These are phyloP conservation scores for Camponotus fellah DNA, from an alignment of 2,888 invertebrate genomes.

Conservation along the genomic window DNA sequence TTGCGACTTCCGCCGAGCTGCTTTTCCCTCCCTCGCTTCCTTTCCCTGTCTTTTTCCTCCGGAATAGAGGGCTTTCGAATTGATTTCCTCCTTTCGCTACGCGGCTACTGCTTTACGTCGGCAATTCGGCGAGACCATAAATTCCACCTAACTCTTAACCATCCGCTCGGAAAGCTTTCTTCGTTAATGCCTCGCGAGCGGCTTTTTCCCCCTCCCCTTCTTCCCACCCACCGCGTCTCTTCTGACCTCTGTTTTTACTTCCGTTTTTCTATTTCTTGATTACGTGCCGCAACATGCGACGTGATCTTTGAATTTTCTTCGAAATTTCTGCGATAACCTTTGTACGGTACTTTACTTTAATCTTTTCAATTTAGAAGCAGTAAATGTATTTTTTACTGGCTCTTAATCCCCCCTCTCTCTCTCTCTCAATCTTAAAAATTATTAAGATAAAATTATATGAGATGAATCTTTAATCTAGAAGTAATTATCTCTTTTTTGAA, in stretches of 20 bases:
- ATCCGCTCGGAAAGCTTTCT: constrained; percentile 75
- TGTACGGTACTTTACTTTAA: neutral
- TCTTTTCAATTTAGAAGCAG: neutral
- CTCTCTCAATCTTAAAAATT: neutral
- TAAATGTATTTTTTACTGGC: neutral
- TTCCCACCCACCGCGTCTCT: constrained; percentile 1
- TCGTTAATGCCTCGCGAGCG: constrained; percentile 72
- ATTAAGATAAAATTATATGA: neutral
- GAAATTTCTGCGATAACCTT: constrained; percentile 4
- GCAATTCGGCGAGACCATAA: constrained; percentile 73
- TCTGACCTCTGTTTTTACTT: constrained; percentile 17
- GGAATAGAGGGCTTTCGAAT: constrained; percentile 61
- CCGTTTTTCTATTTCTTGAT: constrained; percentile 24
- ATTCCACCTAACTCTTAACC: constrained; percentile 73
- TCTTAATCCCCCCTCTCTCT: neutral
- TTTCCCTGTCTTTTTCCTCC: constrained; percentile 8
- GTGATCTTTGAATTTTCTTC: constrained; percentile 53
- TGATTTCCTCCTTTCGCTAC: constrained; percentile 73
- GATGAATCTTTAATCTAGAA: neutral
- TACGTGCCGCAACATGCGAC: neutral
- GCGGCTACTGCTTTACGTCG: constrained; percentile 73
- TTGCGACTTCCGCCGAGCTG: constrained; percentile 69
- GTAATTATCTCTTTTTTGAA: neutral
- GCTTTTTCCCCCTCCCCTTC: constrained; percentile 31
- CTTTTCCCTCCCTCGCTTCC: neutral